Evolutionary conservation across 53 echinoderm and acorn worm genomes (phyloP).

Genomic region (Stichopus horrens): DNA sequence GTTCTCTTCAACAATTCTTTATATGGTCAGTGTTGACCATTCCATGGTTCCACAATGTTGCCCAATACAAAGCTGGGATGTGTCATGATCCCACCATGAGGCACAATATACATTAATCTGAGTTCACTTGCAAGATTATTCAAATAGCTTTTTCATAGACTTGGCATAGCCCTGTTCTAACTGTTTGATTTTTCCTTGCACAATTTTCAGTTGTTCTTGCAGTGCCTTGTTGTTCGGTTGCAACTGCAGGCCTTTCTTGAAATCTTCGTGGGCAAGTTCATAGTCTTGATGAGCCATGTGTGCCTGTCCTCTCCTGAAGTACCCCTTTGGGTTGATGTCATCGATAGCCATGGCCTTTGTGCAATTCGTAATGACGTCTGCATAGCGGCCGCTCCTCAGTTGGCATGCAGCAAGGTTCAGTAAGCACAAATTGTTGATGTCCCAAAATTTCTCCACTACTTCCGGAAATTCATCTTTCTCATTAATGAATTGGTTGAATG

Average conservation of each 20-base stretch:
- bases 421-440: constrained; percentile 61
- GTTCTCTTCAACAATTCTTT: no score
- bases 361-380: constrained; percentile 73
- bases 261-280: constrained; percentile 71
- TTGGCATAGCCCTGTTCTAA: constrained; percentile 70
- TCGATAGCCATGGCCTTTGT: constrained; percentile 64
- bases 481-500: constrained; percentile 25
- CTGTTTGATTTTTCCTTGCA: constrained; percentile 57
- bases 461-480: constrained; percentile 40
- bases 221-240: constrained; percentile 72
- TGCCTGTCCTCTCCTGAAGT: constrained; percentile 83
- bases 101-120: no score
- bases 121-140: no score
- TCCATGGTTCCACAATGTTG: no score
- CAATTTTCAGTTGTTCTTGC: constrained; percentile 54
- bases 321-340: constrained; percentile 60
- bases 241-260: constrained; percentile 54
- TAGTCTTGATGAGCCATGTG: constrained; percentile 78
- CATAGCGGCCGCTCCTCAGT: constrained; percentile 64
- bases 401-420: constrained; percentile 86
- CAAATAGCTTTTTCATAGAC: constrained; percentile 95
- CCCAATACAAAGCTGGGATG: not conserved
- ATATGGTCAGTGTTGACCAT: no score
- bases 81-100: not conserved
- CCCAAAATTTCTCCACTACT: constrained; percentile 44